These are phyloP conservation scores for Drosophila elegans DNA, from an alignment of 1,140 invertebrate genomes.

Conservation along the genomic window DNA sequence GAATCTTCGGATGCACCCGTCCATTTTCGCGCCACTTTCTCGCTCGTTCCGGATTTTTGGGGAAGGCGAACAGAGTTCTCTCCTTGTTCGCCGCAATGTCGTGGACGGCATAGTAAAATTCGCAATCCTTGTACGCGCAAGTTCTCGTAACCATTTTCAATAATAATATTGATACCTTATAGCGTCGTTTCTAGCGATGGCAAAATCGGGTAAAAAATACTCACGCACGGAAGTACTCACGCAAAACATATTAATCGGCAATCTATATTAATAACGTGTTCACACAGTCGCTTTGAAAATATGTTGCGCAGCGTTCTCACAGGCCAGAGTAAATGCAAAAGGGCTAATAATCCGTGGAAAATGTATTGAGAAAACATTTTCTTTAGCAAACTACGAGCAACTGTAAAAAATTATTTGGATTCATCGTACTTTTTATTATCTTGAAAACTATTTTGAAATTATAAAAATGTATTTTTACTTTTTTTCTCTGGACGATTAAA, in stretches of 20 bases:
- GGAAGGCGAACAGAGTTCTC: conserved; percentile 65
- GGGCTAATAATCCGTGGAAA: too few relatives aligned
- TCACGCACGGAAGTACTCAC: background rate
- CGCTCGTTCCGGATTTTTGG: conserved; percentile 56
- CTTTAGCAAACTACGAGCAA: too few relatives aligned
- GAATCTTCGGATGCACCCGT: conserved; percentile 52
- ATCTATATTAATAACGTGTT: too few relatives aligned
- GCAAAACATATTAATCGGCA: background rate
- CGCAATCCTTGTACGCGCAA: conserved; percentile 71
- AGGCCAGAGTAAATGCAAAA: too few relatives aligned
- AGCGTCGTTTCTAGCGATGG: conserved; percentile 22
- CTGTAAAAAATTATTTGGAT: too few relatives aligned
- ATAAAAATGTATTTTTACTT: too few relatives aligned
- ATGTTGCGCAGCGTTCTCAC: too few relatives aligned
- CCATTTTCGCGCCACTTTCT: conserved; percentile 58
- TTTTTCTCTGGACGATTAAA: too few relatives aligned
- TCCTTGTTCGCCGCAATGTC: conserved; percentile 10
- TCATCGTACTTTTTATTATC: too few relatives aligned
- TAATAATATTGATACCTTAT: conserved; percentile 2
- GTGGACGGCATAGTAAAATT: conserved; percentile 39
- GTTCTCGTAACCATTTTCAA: conserved; percentile 42
- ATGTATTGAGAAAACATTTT: too few relatives aligned
- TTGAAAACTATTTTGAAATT: too few relatives aligned
- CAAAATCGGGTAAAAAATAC: background rate
- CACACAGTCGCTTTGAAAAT: too few relatives aligned